Conservation (phyloP, 2,888 invertebrate genomes). For the Endomychus coccineus region DNA sequence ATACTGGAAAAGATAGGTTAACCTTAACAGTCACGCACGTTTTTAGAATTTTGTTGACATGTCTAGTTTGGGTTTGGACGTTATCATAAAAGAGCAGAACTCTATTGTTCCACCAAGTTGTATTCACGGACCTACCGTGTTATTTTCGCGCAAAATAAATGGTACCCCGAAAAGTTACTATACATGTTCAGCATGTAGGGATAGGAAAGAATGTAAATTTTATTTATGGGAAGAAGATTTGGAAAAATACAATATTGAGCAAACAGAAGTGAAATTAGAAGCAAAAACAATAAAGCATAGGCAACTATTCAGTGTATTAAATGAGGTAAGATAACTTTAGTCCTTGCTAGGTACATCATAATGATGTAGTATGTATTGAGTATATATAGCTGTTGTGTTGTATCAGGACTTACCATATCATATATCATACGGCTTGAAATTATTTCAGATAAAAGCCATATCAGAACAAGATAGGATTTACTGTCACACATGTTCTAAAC, state of each 20-base stretch:
- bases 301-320: constrained; percentile 47
- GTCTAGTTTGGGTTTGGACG: too few relatives aligned
- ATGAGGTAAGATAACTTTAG: constrained; percentile 44
- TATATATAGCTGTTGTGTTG: too few relatives aligned
- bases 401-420: too few relatives aligned
- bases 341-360: constrained; percentile 4
- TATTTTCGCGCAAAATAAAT: constrained; percentile 51
- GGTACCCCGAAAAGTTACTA: constrained; percentile 54
- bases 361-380: neutral
- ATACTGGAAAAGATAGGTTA: too few relatives aligned
- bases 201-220: constrained; percentile 68
- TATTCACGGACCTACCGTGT: constrained; percentile 67
- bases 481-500: constrained; percentile 57
- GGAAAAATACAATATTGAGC: constrained; percentile 34
- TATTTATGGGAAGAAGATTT: constrained; percentile 51
- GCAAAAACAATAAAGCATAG: constrained; percentile 48
- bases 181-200: constrained; percentile 78
- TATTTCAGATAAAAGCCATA: constrained; percentile 43
- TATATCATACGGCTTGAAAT: too few relatives aligned
- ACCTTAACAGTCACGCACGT: too few relatives aligned
- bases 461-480: constrained; percentile 49
- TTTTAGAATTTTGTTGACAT: too few relatives aligned
- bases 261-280: constrained; percentile 32
- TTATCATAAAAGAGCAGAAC: too few relatives aligned
- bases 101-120: too few relatives aligned